These are phyloP conservation scores for Xiphias gladius DNA, from an alignment of 2,113 vertebrate species.

Conservation along the genomic window DNA sequence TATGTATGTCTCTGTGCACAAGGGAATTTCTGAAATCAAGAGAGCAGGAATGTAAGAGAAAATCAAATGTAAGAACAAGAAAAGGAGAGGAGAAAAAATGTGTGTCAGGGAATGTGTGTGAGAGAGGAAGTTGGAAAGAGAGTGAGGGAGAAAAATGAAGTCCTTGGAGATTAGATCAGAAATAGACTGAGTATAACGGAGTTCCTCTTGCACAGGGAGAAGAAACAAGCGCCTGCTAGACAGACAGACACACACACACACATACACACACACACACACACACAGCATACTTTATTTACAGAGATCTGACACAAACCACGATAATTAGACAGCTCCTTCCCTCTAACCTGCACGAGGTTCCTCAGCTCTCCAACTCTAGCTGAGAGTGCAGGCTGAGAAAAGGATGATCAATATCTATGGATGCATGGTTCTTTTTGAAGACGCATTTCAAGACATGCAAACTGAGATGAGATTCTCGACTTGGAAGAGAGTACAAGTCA, in stretches of 20 bases:
- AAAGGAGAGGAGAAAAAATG: conserved; percentile 33
- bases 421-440: conserved; percentile 62
- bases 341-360: conserved; percentile 60
- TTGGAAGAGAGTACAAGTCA: conserved; percentile 58
- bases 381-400: conserved; percentile 50
- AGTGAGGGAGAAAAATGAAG: conserved; percentile 26
- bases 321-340: conserved; percentile 72
- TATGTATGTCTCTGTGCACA: conserved; percentile 49
- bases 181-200: conserved; percentile 61
- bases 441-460: conserved; percentile 57
- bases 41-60: conserved; percentile 52
- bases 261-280: conserved; percentile 36
- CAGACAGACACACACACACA: conserved; percentile 36
- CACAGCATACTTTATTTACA: conserved; percentile 68
- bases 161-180: conserved; percentile 66
- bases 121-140: conserved; percentile 18
- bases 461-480: conserved; percentile 58
- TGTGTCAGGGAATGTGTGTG: conserved; percentile 32
- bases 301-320: conserved; percentile 63
- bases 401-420: conserved; percentile 61
- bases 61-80: conserved; percentile 60
- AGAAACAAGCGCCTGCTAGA: conserved; percentile 57
- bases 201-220: conserved; percentile 51
- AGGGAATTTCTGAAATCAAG: conserved; percentile 65
- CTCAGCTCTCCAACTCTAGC: conserved; percentile 39